phyloP scores from a whole-genome alignment of 1,140 invertebrate species.

The Uloborus diversus region DNA sequence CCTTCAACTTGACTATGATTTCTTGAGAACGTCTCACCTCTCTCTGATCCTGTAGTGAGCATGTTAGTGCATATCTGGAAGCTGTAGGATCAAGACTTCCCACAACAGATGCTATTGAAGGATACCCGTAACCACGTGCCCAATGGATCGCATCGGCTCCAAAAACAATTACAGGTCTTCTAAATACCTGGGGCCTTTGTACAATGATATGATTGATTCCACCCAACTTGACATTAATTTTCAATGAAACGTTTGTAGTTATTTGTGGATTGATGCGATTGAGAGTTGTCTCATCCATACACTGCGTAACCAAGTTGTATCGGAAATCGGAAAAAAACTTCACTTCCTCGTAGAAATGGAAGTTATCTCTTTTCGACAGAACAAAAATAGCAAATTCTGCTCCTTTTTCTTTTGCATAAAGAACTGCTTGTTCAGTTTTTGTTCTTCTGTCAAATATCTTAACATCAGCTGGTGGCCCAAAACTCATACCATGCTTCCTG shows the following conservation, averaged over 20 bases:
- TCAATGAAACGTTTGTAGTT: slow-evolving; percentile 79
- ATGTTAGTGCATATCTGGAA: slow-evolving; percentile 42
- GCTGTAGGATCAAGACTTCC: slow-evolving; percentile 55
- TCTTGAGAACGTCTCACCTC: slow-evolving; percentile 31
- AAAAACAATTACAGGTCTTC: slow-evolving; percentile 73
- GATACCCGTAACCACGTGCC: slow-evolving; percentile 73
- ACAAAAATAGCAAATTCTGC: slow-evolving; percentile 31
- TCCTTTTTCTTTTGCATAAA: background rate
- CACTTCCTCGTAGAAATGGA: slow-evolving; percentile 64
- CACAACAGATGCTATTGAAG: slow-evolving; percentile 81
- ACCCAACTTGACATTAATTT: slow-evolving; percentile 85
- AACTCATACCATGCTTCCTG: slow-evolving; percentile 19
- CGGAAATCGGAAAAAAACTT: slow-evolving; percentile 80
- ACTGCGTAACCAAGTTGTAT: slow-evolving; percentile 82
- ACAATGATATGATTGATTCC: slow-evolving; percentile 78
- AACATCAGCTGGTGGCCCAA: background rate
- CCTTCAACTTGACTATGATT: slow-evolving; percentile 69
- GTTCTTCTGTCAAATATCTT: background rate
- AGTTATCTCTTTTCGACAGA: background rate
- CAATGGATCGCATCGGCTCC: slow-evolving; percentile 90
- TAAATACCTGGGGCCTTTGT: slow-evolving; percentile 62
- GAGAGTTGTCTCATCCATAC: slow-evolving; percentile 71
- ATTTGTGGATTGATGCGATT: slow-evolving; percentile 65
- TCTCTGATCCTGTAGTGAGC: slow-evolving; percentile 41
- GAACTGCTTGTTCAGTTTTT: background rate